Evolutionary conservation across 2,888 invertebrate genomes (phyloP).

Genomic region (Oxycera nigricornis): DNA sequence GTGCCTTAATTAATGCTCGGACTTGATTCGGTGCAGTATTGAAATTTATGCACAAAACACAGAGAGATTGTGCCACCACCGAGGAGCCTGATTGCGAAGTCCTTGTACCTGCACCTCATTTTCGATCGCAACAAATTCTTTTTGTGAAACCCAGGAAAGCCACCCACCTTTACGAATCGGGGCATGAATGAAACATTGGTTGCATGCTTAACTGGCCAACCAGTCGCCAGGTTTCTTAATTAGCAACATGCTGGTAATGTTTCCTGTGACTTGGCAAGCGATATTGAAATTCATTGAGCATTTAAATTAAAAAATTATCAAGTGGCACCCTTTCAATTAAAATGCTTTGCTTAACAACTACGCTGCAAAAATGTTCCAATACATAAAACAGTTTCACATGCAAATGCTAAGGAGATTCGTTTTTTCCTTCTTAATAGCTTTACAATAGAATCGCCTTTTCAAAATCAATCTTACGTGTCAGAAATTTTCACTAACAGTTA

Average conservation of each 20-base stretch:
- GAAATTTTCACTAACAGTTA: not conserved
- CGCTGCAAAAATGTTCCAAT: not conserved
- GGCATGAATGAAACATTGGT: slow-evolving; percentile 18
- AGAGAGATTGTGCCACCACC: slow-evolving; percentile 15
- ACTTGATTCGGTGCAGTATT: slow-evolving; percentile 37
- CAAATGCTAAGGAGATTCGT: not conserved
- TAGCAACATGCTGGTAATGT: slow-evolving; percentile 2
- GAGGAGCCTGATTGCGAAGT: slow-evolving; percentile 10
- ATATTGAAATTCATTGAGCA: slow-evolving; percentile 39
- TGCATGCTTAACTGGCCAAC: not conserved
- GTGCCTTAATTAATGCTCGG: slow-evolving; percentile 45
- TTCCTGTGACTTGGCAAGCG: not conserved
- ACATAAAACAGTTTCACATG: not conserved
- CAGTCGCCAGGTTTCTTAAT: slow-evolving; percentile 19
- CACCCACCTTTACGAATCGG: slow-evolving; percentile 7
- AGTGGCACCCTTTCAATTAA: not conserved
- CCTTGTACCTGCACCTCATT: not conserved
- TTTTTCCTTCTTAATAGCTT: not conserved
- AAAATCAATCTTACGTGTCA: not conserved
- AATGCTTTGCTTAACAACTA: not conserved
- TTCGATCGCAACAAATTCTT: not conserved
- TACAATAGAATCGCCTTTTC: too few species aligned
- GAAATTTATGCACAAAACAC: slow-evolving; percentile 42
- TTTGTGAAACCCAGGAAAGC: not conserved
- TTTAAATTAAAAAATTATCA: slow-evolving; percentile 45